Conservation (phyloP, 2,113 vertebrate species). For the Triplophysa rosa region DNA sequence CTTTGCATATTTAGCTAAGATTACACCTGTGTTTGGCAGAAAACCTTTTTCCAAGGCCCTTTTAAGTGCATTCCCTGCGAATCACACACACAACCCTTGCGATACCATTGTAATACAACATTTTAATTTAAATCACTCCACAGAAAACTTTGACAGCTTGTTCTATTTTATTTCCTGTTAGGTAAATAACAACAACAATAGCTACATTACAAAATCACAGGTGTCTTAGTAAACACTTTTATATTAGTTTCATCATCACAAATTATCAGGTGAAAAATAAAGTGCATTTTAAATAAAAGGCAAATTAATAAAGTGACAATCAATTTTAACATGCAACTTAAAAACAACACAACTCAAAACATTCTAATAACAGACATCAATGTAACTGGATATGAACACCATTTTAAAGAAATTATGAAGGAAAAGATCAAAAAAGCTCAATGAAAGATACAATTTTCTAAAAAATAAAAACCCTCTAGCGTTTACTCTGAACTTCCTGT, state of each 20-base stretch:
- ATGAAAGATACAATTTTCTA: not conserved
- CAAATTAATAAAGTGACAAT: not conserved
- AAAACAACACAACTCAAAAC: not conserved
- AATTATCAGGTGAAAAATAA: not conserved
- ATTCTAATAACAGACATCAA: not conserved
- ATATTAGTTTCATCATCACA: not conserved
- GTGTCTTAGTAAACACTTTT: too few relatives aligned
- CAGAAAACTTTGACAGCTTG: too few relatives aligned
- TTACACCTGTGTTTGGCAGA: too few relatives aligned
- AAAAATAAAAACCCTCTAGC: too few relatives aligned
- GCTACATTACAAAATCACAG: not conserved
- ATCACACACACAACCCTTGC: too few relatives aligned
- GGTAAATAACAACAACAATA: not conserved
- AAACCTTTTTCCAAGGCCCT: too few relatives aligned
- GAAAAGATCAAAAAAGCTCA: not conserved
- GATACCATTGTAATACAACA: too few relatives aligned
- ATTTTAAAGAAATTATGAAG: not conserved
- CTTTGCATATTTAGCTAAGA: too few relatives aligned
- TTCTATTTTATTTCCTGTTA: not conserved
- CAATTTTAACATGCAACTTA: not conserved
- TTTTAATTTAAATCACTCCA: too few relatives aligned
- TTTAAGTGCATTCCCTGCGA: too few relatives aligned
- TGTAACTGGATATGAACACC: not conserved
- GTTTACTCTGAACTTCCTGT: constrained; percentile 71
- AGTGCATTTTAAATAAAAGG: not conserved